Percentiles rank a stretch among this genome's conserved stretches.
phyloP scores from a whole-genome alignment of 2,797 vertebrate genomes.

The Siniperca obscura region DNA sequence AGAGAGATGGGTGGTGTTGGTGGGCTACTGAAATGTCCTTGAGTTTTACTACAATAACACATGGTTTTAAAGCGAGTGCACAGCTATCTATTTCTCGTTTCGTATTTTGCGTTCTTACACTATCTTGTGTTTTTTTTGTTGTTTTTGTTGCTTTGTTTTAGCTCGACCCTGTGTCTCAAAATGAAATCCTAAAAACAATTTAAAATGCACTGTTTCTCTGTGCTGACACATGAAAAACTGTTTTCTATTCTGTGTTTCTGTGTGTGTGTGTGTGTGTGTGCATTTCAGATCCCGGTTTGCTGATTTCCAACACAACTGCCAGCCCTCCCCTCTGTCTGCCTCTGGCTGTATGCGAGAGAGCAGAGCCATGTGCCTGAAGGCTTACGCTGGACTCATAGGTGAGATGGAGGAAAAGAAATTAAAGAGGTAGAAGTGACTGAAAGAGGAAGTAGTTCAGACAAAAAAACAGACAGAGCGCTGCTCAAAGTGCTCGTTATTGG shows the following conservation, averaged over 20 bases:
- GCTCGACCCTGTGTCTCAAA: conserved; percentile 36
- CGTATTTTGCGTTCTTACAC: not conserved
- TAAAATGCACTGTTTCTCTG: conserved; percentile 42
- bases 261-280: conserved; percentile 32
- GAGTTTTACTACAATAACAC: conserved; percentile 11
- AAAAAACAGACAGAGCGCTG: conserved; percentile 12
- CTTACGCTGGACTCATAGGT: conserved; percentile 97
- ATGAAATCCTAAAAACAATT: conserved; percentile 45
- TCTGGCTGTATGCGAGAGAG: conserved; percentile 88
- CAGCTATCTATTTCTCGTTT: conserved; percentile 10
- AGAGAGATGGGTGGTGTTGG: conserved; percentile 1
- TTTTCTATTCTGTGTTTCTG: conserved; percentile 34
- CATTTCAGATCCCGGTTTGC: conserved; percentile 91
- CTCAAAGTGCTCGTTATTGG: conserved; percentile 22
- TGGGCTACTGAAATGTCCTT: not conserved
- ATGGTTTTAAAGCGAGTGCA: not conserved
- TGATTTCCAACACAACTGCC: conserved; percentile 96
- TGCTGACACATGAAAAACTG: conserved; percentile 40
- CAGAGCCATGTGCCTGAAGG: conserved; percentile 91
- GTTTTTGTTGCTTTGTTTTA: conserved; percentile 34
- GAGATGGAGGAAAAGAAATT: conserved; percentile 71
- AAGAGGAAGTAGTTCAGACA: conserved; percentile 1
- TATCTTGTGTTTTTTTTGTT: conserved; percentile 17
- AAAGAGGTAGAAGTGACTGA: conserved; percentile 22
- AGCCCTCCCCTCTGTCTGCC: conserved; percentile 84